These are phyloP conservation scores for Popillia japonica DNA, from an alignment of 1,140 invertebrate genomes.

Conservation along the genomic window DNA sequence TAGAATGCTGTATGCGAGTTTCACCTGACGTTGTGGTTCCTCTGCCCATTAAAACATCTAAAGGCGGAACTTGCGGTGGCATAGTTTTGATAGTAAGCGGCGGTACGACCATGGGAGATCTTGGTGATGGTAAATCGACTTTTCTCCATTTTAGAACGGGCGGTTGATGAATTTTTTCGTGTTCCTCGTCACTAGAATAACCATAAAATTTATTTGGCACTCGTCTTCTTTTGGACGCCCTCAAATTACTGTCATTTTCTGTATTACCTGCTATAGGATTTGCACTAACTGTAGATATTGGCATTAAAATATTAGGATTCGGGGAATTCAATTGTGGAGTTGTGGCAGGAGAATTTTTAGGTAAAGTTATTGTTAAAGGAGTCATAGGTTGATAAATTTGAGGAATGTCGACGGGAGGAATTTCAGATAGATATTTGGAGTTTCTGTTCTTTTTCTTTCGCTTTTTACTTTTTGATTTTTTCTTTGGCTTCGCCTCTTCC, in stretches of 20 bases:
- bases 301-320: background rate
- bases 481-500: conserved; percentile 59
- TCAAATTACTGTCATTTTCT: conserved; percentile 52
- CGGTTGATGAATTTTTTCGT: conserved; percentile 67
- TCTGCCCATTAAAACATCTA: conserved; percentile 53
- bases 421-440: conserved; percentile 57
- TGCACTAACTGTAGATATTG: background rate
- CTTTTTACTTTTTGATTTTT: conserved; percentile 68
- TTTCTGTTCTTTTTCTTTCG: conserved; percentile 63
- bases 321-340: conserved; percentile 36
- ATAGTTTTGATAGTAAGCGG: conserved; percentile 63
- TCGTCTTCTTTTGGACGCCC: conserved; percentile 77
- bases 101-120: conserved; percentile 56
- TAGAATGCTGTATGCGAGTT: conserved; percentile 44
- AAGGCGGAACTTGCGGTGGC: conserved; percentile 48
- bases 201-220: conserved; percentile 86
- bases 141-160: conserved; percentile 73
- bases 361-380: conserved; percentile 61
- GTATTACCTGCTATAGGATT: background rate
- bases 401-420: conserved; percentile 43
- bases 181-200: conserved; percentile 83
- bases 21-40: conserved; percentile 44
- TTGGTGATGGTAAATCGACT: conserved; percentile 61
- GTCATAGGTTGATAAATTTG: conserved; percentile 49
- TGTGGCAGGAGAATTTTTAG: conserved; percentile 61